Percentiles rank a stretch among this genome's conserved stretches.
phyloP scores from a whole-genome alignment of 2,113 vertebrate species.

The Indicator indicator region DNA sequence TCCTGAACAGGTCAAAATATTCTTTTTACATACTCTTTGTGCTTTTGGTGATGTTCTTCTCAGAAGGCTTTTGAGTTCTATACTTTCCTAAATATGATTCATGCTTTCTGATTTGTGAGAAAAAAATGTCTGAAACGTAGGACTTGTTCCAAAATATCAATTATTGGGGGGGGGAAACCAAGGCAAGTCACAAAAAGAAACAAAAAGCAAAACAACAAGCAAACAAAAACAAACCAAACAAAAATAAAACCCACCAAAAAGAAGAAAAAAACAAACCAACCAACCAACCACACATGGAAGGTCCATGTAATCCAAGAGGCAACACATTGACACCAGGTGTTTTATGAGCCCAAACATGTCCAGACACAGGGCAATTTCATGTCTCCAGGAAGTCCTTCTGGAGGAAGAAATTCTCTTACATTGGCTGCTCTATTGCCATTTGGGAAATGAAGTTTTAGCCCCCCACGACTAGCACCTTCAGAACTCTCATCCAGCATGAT shows the following conservation, averaged over 20 bases:
- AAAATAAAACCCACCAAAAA: too few species aligned
- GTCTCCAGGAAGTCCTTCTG: slow-evolving; percentile 4
- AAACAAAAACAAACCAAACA: not conserved
- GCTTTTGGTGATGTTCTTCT: not conserved
- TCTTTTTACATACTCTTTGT: not conserved
- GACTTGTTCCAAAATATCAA: not conserved
- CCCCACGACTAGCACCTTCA: fast-evolving
- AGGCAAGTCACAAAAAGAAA: not conserved
- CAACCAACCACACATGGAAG: not conserved
- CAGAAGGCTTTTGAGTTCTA: not conserved
- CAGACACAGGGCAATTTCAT: not conserved
- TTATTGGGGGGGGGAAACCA: not conserved
- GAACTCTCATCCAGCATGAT: not conserved
- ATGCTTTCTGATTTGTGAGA: not conserved
- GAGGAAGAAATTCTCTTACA: not conserved
- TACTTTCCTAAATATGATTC: not conserved
- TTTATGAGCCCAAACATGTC: not conserved
- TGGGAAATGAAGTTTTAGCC: not conserved
- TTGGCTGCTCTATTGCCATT: not conserved
- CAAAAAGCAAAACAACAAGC: not conserved
- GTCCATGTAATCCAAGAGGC: not conserved
- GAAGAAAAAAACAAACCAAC: too few species aligned
- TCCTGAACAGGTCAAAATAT: not conserved
- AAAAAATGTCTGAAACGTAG: not conserved
- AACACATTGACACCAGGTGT: not conserved